Evolutionary conservation across 1,140 invertebrate genomes (phyloP).

Genomic region (Holotrichia oblita): DNA sequence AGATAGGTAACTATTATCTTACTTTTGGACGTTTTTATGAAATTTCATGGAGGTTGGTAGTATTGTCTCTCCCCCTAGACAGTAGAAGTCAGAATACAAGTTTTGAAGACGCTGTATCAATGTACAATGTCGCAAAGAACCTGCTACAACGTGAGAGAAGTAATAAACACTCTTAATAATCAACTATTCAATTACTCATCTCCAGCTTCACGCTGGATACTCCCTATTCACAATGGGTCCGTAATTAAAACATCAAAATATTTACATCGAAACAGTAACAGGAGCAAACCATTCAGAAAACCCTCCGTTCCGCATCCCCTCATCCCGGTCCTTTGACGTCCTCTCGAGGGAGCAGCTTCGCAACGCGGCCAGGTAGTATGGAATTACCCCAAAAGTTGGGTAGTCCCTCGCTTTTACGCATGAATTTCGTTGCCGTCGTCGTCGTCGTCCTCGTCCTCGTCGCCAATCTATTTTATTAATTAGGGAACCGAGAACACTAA

Average conservation of each 20-base stretch:
- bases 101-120: no score
- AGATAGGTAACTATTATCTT: no score
- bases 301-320: not conserved
- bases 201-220: no score
- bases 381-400: not conserved
- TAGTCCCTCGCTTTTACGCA: not conserved
- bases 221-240: not conserved
- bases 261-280: not conserved
- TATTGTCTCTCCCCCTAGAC: no score
- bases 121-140: no score
- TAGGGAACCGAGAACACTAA: not conserved
- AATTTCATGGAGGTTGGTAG: no score
- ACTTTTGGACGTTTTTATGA: no score
- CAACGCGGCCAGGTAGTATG: not conserved
- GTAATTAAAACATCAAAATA: conserved; percentile 12
- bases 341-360: not conserved
- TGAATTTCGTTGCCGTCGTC: conserved; percentile 5
- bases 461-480: conserved; percentile 18
- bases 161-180: no score
- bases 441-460: not conserved
- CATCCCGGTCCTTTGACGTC: not conserved
- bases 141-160: no score
- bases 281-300: not conserved
- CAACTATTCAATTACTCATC: no score
- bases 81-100: no score